Conservation (phyloP, 2,113 vertebrate species). For the Myotis davidii region DNA sequence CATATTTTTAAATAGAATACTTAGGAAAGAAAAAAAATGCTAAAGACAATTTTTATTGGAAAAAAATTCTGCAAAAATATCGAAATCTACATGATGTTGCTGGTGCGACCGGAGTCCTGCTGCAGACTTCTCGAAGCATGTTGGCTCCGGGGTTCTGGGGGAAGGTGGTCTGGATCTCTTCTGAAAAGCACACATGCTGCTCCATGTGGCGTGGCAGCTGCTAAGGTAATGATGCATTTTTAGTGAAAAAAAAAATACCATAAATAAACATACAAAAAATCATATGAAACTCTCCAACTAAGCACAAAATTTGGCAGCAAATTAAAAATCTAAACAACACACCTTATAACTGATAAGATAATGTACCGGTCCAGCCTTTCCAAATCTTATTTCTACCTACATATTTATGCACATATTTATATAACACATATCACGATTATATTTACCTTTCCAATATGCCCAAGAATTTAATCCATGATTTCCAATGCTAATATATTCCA, state of each 20-base stretch:
- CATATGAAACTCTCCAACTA: constrained; percentile 81
- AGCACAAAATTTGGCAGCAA: constrained; percentile 82
- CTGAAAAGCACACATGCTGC: constrained; percentile 74
- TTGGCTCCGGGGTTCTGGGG: constrained; percentile 65
- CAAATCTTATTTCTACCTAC: constrained; percentile 78
- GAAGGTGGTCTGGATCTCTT: constrained; percentile 61
- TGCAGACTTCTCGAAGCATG: constrained; percentile 56
- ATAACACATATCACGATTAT: constrained; percentile 69
- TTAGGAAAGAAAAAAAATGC: constrained; percentile 45
- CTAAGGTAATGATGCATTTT: constrained; percentile 84
- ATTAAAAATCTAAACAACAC: constrained; percentile 68
- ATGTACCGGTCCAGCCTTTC: constrained; percentile 66
- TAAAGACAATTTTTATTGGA: constrained; percentile 71
- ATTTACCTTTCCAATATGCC: constrained; percentile 73
- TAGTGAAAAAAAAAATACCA: constrained; percentile 81
- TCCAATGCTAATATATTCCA: constrained; percentile 69
- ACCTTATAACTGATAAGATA: constrained; percentile 76
- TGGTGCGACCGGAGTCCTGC: neutral
- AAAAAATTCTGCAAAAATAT: constrained; percentile 52
- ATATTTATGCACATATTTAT: constrained; percentile 76
- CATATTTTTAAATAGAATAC: neutral
- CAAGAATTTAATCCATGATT: constrained; percentile 59
- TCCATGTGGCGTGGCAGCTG: constrained; percentile 82
- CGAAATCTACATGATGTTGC: neutral
- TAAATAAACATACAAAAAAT: constrained; percentile 84